Base-by-base conservation (phyloP, 2,113 vertebrate genomes). In the Tragulus kanchil region DNA sequence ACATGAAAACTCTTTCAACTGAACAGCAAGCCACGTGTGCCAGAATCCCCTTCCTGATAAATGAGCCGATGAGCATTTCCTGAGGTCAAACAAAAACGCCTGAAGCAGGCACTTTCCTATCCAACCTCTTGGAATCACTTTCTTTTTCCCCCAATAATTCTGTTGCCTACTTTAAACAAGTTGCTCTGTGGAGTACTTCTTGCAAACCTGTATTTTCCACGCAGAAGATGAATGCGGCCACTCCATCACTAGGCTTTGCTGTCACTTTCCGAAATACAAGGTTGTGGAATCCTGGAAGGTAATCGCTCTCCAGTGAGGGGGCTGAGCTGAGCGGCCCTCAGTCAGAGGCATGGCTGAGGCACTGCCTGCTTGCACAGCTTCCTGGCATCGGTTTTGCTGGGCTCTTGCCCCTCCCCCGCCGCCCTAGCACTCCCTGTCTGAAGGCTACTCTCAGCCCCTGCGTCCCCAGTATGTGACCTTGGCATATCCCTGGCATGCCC, bases 61-160 rank as follows among this genome's bases (percentile, higher is more conserved):
- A 90, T 77, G 78, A 90, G 79, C 73, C 96, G 86, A 79, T 62
- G 71, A 56, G 42, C 62, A 79, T 54, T 95, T 93, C 82, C 96
- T 59, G 42, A 96, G 64, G 62, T 73, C 17, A 94, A 15, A 50
- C 31, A 73, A 83, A 73, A 83, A 77, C 71, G 56, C n/a, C 54
- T 85, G 67, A 89, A 52, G 88, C 45, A 45, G 19, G 16, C 31
- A 8, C 13, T 93, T 54, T 97, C 52, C 85, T 91, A 45, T 25
- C 88, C 50, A 17, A 7, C 8, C 48, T 69, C 25, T 54, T 8
- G 48, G 26, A 86, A 67, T 42, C 45, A 45, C n/a, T 89, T 16
- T 50, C 48, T 89, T 69, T 78, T 31, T 52, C 11, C 28, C 54
- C 31, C 67, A 36, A 6, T 6, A 17, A 23, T 16, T 56, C 23